Conservation (phyloP, 2,113 vertebrate genomes). For the Echinops telfairi region DNA sequence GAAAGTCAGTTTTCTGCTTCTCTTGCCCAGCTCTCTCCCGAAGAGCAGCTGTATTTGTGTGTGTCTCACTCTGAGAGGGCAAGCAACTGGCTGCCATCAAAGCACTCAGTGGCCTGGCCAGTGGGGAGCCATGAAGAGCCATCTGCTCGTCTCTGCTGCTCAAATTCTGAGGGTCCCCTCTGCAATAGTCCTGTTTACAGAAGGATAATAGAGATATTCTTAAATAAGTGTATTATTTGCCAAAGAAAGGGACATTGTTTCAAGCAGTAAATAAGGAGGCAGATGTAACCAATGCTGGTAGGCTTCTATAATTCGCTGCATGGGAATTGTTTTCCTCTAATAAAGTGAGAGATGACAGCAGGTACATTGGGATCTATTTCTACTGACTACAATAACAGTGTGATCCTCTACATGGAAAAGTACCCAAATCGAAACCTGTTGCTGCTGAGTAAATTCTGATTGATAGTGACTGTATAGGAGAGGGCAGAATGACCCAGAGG, state of each 20-base stretch:
- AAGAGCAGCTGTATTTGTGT: conserved; percentile 70
- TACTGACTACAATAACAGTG: background rate
- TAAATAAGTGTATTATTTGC: conserved; percentile 58
- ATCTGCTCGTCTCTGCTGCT: conserved; percentile 59
- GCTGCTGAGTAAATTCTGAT: background rate
- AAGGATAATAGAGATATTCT: conserved; percentile 65
- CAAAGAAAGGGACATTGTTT: conserved; percentile 33
- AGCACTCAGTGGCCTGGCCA: conserved; percentile 41
- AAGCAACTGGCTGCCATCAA: conserved; percentile 67
- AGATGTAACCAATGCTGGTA: conserved; percentile 42
- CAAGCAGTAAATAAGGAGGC: conserved; percentile 66
- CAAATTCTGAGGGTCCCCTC: conserved; percentile 39
- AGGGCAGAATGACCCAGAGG: background rate
- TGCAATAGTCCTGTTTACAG: conserved; percentile 46
- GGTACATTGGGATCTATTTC: background rate
- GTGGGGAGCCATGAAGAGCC: conserved; percentile 60
- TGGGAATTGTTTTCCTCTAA: conserved; percentile 58
- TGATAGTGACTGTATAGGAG: background rate
- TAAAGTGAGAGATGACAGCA: conserved; percentile 32
- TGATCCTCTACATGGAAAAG: background rate
- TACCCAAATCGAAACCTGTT: background rate
- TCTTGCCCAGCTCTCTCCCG: conserved; percentile 55
- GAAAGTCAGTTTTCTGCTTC: conserved; percentile 54
- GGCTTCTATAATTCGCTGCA: conserved; percentile 48
- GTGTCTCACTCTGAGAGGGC: conserved; percentile 65